Evolutionary conservation across 1,140 invertebrate genomes (phyloP).

Genomic region (Helicoverpa zea): DNA sequence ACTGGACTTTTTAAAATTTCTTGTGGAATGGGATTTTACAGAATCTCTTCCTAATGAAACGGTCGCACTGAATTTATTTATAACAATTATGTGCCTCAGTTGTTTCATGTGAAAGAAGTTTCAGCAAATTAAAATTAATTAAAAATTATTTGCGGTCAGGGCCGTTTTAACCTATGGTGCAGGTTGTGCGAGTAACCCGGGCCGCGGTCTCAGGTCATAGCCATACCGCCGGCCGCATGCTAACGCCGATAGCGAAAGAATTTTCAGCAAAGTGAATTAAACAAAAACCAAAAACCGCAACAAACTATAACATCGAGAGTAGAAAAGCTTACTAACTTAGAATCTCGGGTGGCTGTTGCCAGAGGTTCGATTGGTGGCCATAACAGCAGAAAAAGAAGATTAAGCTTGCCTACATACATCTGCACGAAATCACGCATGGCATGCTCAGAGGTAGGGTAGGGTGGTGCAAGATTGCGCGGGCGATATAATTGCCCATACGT

Average conservation of each 20-base stretch:
- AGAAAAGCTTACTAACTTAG: constrained; percentile 58
- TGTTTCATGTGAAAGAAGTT: constrained; percentile 51
- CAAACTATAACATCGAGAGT: constrained; percentile 41
- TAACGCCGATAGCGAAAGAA: too few species aligned
- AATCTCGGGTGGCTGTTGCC: constrained; percentile 63
- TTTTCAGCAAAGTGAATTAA: too few species aligned
- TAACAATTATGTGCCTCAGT: constrained; percentile 42
- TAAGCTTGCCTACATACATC: constrained; percentile 42
- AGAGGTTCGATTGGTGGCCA: constrained; percentile 60
- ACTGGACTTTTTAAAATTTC: constrained; percentile 19
- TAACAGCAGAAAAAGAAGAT: constrained; percentile 59
- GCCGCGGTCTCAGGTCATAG: too few species aligned
- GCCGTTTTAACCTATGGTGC: too few species aligned
- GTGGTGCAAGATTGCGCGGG: too few species aligned
- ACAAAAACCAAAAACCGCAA: too few species aligned
- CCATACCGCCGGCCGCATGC: too few species aligned
- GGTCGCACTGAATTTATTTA: constrained; percentile 51
- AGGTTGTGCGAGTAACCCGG: too few species aligned
- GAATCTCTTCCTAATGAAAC: constrained; percentile 56
- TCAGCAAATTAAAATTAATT: constrained; percentile 55
- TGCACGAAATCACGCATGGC: constrained; percentile 47
- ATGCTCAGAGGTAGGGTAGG: constrained; percentile 50
- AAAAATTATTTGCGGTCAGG: constrained; percentile 54
- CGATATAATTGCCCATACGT: too few species aligned
- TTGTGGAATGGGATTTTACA: constrained; percentile 58